A percentile compares a stretch with the other conserved stretches of the same genome.
phyloP scores from a whole-genome alignment of 1,140 invertebrate genomes.

The Tachypleus tridentatus region DNA sequence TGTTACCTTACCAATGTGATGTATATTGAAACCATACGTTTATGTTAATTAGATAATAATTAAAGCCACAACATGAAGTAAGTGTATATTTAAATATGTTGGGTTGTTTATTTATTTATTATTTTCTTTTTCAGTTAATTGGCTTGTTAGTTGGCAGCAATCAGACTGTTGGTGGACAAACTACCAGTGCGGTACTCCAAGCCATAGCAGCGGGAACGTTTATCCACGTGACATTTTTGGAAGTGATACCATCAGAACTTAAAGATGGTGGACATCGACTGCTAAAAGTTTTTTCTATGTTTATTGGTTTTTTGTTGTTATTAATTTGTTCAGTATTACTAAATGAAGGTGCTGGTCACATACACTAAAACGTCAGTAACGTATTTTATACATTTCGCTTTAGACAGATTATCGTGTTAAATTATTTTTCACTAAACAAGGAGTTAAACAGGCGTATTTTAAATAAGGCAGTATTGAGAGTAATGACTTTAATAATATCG shows the following conservation, averaged over 20 bases:
- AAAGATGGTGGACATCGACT: conserved; percentile 19
- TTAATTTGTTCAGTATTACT: conserved; percentile 1
- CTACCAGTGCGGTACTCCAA: conserved; percentile 31
- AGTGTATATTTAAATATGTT: neutral
- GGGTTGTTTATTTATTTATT: neutral
- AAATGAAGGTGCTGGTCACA: too few species aligned
- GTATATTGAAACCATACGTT: too few species aligned
- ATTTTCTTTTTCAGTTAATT: conserved; percentile 10
- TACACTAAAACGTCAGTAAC: too few species aligned
- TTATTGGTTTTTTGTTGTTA: conserved; percentile 26
- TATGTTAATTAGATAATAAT: too few species aligned
- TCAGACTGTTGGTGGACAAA: conserved; percentile 7
- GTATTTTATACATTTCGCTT: too few species aligned
- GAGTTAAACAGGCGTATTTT: too few species aligned
- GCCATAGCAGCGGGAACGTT: conserved; percentile 36
- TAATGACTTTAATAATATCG: too few species aligned
- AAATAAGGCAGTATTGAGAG: too few species aligned
- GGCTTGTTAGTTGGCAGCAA: conserved; percentile 14
- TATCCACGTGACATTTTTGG: conserved; percentile 34
- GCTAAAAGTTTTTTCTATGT: conserved; percentile 27
- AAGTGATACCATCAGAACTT: conserved; percentile 31
- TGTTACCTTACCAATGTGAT: too few species aligned
- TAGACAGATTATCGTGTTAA: too few species aligned
- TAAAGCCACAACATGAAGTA: neutral
- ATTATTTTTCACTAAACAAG: too few species aligned